These are phyloP conservation scores for Eciton burchellii DNA, from an alignment of 1,140 invertebrate species.

Conservation along the genomic window DNA sequence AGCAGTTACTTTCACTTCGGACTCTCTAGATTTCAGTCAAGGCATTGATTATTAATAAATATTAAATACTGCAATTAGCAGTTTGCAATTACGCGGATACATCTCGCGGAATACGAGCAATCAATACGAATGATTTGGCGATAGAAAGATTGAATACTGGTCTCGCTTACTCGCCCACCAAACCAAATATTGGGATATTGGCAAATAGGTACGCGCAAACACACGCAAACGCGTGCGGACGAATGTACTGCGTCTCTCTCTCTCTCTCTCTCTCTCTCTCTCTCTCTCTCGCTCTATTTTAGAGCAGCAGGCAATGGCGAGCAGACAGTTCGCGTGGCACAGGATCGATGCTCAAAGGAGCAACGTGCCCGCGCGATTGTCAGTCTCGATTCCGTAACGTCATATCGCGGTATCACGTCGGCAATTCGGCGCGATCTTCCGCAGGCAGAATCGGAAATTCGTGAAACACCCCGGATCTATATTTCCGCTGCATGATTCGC, in stretches of 20 bases:
- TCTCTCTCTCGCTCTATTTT: conserved; percentile 19
- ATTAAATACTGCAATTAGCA: neutral
- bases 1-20: neutral
- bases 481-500: conserved; percentile 8
- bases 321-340: conserved; percentile 14
- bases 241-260: conserved; percentile 11
- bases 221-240: neutral
- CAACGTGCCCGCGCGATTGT: conserved; percentile 4
- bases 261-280: too few relatives aligned
- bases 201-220: neutral
- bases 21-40: too few relatives aligned
- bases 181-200: conserved; percentile 31
- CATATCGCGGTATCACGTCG: conserved; percentile 11
- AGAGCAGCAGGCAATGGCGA: neutral
- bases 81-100: conserved; percentile 13
- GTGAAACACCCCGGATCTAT: conserved; percentile 18
- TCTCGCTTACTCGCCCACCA: neutral
- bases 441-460: conserved; percentile 30
- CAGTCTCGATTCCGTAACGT: conserved; percentile 28
- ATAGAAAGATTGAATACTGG: conserved; percentile 21
- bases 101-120: neutral
- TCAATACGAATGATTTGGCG: conserved; percentile 20
- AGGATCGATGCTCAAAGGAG: conserved; percentile 38
- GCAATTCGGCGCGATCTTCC: conserved; percentile 21
- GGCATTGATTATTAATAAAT: neutral